phyloP scores from a whole-genome alignment of 2,113 vertebrate genomes.

The Ranitomeya variabilis region DNA sequence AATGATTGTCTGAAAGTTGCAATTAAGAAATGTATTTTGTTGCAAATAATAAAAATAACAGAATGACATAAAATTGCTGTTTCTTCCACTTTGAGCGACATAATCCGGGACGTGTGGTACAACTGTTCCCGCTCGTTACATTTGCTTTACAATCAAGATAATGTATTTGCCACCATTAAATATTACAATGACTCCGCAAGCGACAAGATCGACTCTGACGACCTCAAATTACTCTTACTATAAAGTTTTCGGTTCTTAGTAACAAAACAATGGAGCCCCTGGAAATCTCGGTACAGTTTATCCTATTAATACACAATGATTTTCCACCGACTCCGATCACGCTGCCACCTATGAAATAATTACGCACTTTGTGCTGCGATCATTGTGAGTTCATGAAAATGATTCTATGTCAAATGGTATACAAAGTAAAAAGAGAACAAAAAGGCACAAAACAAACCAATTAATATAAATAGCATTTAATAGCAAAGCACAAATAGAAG shows the following conservation, averaged over 20 bases:
- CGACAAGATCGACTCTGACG: conserved; percentile 10
- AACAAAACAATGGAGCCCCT: not conserved
- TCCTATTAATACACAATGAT: not conserved
- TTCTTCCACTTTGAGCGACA: not conserved
- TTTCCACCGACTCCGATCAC: not conserved
- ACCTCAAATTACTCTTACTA: not conserved
- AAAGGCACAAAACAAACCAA: not conserved
- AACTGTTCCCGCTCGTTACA: conserved; percentile 5
- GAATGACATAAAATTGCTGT: not conserved
- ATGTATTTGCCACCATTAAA: conserved; percentile 39
- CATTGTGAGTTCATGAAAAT: not conserved
- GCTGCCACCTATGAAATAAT: not conserved
- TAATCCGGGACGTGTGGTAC: not conserved
- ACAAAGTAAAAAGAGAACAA: not conserved
- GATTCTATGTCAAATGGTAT: not conserved
- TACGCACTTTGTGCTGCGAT: not conserved
- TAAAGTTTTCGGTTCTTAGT: conserved; percentile 26
- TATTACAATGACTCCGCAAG: conserved; percentile 44
- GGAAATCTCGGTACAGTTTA: not conserved
- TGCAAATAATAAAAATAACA: not conserved
- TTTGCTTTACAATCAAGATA: conserved; percentile 48
- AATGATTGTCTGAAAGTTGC: conserved; percentile 16
- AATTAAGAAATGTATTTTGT: conserved; percentile 31
- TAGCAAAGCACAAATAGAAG: too few relatives aligned
- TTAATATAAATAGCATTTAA: too few relatives aligned